These are phyloP conservation scores for Crambe crambe DNA, from an alignment of 37 sponge, comb jelly and placozoan species.

Conservation along the genomic window DNA sequence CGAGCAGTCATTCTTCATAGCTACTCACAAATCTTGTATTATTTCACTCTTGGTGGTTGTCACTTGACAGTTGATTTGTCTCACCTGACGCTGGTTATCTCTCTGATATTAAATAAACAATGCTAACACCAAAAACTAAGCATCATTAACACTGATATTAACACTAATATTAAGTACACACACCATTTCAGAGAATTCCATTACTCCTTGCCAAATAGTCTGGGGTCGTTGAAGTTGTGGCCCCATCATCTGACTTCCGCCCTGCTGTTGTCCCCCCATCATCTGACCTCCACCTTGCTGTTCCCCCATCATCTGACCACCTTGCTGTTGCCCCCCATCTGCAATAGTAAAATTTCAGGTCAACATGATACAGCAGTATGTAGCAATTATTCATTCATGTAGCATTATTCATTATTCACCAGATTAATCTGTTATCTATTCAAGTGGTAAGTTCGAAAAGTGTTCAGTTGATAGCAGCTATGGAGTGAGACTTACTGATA, in stretches of 20 bases:
- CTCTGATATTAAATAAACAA: neutral
- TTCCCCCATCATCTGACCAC: too few species aligned
- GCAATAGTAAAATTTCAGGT: too few species aligned
- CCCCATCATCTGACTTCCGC: neutral
- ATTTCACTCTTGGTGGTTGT: conserved; percentile 19
- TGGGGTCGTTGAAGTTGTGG: neutral
- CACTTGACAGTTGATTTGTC: conserved; percentile 39
- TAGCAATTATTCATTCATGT: too few species aligned
- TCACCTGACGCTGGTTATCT: conserved; percentile 24
- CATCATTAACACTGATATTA: neutral
- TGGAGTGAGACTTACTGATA: too few species aligned
- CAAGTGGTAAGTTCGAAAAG: too few species aligned
- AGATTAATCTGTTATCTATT: too few species aligned
- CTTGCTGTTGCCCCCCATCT: too few species aligned
- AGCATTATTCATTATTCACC: too few species aligned
- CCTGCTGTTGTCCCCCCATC: too few species aligned
- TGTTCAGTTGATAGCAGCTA: too few species aligned
- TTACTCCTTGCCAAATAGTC: conserved; percentile 20
- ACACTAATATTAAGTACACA: neutral
- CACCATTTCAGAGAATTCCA: conserved; percentile 40
- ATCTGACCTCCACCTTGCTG: too few species aligned
- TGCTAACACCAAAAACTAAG: neutral
- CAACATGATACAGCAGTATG: too few species aligned
- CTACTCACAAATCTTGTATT: conserved; percentile 29
- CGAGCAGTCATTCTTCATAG: neutral